phyloP scores from a whole-genome alignment of 2,888 invertebrate genomes.

The Lasioglossum marginatum region DNA sequence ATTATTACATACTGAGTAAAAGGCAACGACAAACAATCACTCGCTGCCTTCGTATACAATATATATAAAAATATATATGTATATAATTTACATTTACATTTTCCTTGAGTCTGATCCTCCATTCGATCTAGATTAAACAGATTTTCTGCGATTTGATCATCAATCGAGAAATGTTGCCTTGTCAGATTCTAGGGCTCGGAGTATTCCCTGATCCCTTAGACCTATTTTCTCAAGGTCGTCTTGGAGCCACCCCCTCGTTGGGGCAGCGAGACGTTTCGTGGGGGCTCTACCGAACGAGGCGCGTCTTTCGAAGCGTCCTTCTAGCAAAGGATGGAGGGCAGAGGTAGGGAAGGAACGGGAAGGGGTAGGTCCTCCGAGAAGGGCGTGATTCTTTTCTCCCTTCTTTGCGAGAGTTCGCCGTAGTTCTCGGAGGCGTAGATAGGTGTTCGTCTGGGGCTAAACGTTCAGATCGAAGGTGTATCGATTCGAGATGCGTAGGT shows the following conservation, averaged over 20 bases:
- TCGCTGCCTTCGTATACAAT: too few species aligned
- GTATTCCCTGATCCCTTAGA: neutral
- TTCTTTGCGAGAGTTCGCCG: neutral
- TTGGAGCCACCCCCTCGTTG: neutral
- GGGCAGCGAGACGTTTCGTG: neutral
- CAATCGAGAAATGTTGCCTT: neutral
- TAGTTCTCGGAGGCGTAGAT: constrained; percentile 5
- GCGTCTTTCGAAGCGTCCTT: neutral
- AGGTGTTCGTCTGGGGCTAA: constrained; percentile 37
- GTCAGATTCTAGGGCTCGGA: neutral
- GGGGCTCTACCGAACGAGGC: neutral
- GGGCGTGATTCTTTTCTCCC: neutral
- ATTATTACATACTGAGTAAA: too few species aligned
- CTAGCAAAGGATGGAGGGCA: neutral
- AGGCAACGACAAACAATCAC: too few species aligned
- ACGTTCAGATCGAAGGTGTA: constrained; percentile 64
- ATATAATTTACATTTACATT: too few species aligned
- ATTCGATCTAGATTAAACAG: neutral
- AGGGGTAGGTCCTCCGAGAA: neutral
- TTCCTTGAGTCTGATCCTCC: neutral
- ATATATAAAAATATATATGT: too few species aligned
- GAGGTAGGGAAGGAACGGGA: neutral
- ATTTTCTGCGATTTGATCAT: neutral
- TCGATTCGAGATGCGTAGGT: constrained; percentile 78
- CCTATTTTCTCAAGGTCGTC: neutral